Conservation (phyloP, 2,888 invertebrate species). For the Rhimphoctona megacephalus region DNA sequence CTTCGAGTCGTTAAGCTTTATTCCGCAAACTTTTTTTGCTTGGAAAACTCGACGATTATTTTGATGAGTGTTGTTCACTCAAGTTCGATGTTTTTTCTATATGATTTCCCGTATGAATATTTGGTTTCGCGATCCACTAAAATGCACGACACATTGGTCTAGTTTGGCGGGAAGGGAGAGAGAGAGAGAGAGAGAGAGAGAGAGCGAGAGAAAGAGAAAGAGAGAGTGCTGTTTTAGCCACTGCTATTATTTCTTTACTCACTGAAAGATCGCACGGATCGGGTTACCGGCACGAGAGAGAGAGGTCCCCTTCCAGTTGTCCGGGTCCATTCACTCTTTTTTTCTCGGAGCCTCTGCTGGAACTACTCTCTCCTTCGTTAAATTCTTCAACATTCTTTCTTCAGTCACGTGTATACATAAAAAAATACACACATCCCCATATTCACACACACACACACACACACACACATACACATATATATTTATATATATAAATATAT, state of each 20-base stretch:
- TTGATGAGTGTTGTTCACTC: not conserved
- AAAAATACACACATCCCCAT: not conserved
- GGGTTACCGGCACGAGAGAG: constrained; percentile 64
- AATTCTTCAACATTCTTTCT: constrained; percentile 17
- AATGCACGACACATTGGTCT: not conserved
- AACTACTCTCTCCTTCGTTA: constrained; percentile 26
- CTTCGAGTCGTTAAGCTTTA: not conserved
- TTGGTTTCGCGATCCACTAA: not conserved
- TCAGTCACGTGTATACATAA: constrained; percentile 3
- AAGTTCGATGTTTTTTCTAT: not conserved
- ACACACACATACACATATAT: not conserved
- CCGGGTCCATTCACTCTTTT: constrained; percentile 66
- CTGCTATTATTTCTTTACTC: constrained; percentile 67
- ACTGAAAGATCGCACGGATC: constrained; percentile 70
- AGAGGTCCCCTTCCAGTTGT: constrained; percentile 55
- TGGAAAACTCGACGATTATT: not conserved
- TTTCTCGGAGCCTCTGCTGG: constrained; percentile 29
- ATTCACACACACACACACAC: not conserved
- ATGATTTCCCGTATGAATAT: not conserved
- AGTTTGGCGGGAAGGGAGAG: not conserved
- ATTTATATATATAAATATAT: not conserved
- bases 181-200: not conserved
- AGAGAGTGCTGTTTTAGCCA: constrained; percentile 12
- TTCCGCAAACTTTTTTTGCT: not conserved
- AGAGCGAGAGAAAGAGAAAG: not conserved